Conservation (phyloP, 2,888 invertebrate genomes). For the Danaus chrysippus region DNA sequence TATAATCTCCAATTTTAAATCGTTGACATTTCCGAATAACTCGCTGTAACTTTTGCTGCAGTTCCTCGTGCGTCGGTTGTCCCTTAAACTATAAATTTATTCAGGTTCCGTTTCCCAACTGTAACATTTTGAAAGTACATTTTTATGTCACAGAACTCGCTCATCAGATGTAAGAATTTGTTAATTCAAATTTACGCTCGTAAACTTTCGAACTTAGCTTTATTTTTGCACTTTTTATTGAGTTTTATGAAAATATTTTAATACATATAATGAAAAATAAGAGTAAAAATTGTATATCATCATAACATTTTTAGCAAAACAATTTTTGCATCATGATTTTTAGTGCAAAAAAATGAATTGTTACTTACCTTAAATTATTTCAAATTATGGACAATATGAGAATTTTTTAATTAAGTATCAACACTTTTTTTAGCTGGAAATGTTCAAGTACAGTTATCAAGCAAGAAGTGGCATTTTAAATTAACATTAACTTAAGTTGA, state of each 20-base stretch:
- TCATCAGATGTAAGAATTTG: constrained; percentile 28
- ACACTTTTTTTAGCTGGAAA: too few species aligned
- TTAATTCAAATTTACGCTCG: constrained; percentile 23
- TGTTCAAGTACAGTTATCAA: too few species aligned
- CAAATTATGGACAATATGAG: too few species aligned
- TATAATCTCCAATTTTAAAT: constrained; percentile 20
- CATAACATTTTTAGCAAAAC: too few species aligned
- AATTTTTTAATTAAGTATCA: too few species aligned
- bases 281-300: too few species aligned
- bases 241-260: constrained; percentile 5
- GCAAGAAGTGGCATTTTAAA: too few species aligned
- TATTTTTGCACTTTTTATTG: constrained; percentile 11
- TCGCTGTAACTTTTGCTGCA: constrained; percentile 26
- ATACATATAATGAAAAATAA: too few species aligned
- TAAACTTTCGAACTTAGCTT: constrained; percentile 15
- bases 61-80: constrained; percentile 26
- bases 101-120: constrained; percentile 25
- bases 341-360: too few species aligned
- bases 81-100: constrained; percentile 27
- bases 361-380: too few species aligned
- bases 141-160: constrained; percentile 24
- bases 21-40: constrained; percentile 21
- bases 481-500: too few species aligned
- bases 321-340: too few species aligned
- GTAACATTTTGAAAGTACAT: constrained; percentile 25